These are phyloP conservation scores for Volucella bombylans DNA, from an alignment of 2,888 invertebrate genomes.

Conservation along the genomic window DNA sequence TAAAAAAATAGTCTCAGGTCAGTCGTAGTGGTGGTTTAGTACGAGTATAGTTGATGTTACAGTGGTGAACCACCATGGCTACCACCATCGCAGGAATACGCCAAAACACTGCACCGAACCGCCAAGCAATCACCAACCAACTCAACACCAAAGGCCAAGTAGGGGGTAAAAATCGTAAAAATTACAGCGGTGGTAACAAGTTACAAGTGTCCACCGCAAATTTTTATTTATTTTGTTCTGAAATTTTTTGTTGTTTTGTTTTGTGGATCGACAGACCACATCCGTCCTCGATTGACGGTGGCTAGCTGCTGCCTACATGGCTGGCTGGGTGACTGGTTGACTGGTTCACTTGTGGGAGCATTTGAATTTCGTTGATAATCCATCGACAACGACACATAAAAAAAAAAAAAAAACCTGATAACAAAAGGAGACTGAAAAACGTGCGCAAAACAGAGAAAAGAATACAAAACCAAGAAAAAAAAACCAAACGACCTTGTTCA, in stretches of 20 bases:
- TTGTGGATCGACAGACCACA: conserved; percentile 70
- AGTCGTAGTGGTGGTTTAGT: conserved; percentile 22
- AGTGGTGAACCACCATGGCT: conserved; percentile 27
- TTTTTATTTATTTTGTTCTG: conserved; percentile 70
- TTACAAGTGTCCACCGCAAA: conserved; percentile 74
- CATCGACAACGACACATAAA: conserved; percentile 29
- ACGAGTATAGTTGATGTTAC: conserved; percentile 32
- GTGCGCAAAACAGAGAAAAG: conserved; percentile 25
- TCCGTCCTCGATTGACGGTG: conserved; percentile 68
- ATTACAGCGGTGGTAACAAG: conserved; percentile 70
- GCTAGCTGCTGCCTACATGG: conserved; percentile 3
- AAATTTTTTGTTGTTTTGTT: conserved; percentile 31
- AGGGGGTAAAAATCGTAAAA: conserved; percentile 38
- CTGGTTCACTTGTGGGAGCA: conserved; percentile 49
- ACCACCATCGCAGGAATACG: conserved; percentile 32
- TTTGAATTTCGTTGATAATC: conserved; percentile 67
- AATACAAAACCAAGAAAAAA: conserved; percentile 11
- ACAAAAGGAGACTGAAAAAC: conserved; percentile 46
- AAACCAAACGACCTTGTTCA: conserved; percentile 66
- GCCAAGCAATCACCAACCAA: conserved; percentile 30
- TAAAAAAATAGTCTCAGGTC: conserved; percentile 18
- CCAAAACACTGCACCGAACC: conserved; percentile 50
- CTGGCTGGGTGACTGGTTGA: conserved; percentile 2
- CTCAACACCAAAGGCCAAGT: conserved; percentile 10
- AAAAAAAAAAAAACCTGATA: conserved; percentile 37